Conservation (phyloP, 2,797 vertebrate genomes). For the Lycodopsis pacificus region DNA sequence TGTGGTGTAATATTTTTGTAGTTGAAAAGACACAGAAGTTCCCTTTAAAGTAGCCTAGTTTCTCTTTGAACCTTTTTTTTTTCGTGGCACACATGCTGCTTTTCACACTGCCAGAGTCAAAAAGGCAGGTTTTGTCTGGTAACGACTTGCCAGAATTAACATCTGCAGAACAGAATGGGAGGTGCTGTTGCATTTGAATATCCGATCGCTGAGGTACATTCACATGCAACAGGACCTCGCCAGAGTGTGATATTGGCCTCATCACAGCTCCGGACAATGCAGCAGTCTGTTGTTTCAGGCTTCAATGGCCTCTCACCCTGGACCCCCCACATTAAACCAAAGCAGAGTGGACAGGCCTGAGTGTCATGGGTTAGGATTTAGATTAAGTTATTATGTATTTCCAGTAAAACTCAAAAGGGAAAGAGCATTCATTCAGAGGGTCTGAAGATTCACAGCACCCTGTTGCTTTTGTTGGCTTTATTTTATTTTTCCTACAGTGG, state of each 20-base stretch:
- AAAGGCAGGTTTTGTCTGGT: slow-evolving; percentile 66
- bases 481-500: not conserved
- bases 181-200: slow-evolving; percentile 69
- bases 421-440: not conserved
- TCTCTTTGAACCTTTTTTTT: slow-evolving; percentile 31
- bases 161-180: slow-evolving; percentile 80
- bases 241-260: slow-evolving; percentile 62
- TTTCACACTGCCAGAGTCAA: slow-evolving; percentile 66
- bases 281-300: slow-evolving; percentile 70
- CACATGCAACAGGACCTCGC: slow-evolving; percentile 15
- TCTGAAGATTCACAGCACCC: not conserved
- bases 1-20: slow-evolving; percentile 58
- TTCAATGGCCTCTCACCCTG: slow-evolving; percentile 38
- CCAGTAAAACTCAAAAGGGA: slow-evolving; percentile 22
- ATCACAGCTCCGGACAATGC: slow-evolving; percentile 63
- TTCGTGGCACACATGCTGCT: slow-evolving; percentile 60
- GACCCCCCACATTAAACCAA: slow-evolving; percentile 36
- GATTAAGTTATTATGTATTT: slow-evolving; percentile 9
- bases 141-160: slow-evolving; percentile 78
- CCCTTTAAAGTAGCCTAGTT: slow-evolving; percentile 11
- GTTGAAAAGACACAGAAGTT: slow-evolving; percentile 5
- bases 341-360: slow-evolving; percentile 7
- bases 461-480: not conserved
- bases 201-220: slow-evolving; percentile 11
- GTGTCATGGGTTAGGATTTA: slow-evolving; percentile 11